Base-by-base conservation (phyloP, 1,140 invertebrate species). In the Heliconius hermathena region DNA sequence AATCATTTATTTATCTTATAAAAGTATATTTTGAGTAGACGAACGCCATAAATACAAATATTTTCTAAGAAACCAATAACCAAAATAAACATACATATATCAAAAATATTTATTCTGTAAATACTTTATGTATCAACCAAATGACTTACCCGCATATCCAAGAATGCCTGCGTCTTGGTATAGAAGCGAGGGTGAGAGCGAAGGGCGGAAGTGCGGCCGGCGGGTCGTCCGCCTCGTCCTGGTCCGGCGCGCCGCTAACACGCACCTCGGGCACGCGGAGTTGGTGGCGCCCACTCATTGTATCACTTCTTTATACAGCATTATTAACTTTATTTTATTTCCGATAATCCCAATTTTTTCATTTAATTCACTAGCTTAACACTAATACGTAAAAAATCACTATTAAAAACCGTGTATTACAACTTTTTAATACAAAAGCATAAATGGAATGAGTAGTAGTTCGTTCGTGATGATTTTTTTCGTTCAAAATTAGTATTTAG, bases 81-180 rank as follows among this genome's bases (percentile, higher is more conserved):
- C 41, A 46, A 46, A 46, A 46, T 46, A 46, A 46, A 46, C 4
- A 46, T 46, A 46, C 13, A 46, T 46, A 46, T 33, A 33, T 33
- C 0, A 2, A n/a, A 57, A 22, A 22, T 57, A 57, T 22, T 57
- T 22, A 22, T 57, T 57, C 3, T 57, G n/a, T 57, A 2, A 57
- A 22, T 57, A 57, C 3, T 3, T 9, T 11, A n/a, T 57, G 1
- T 57, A 57, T 57, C 20, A 46, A 57, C 4, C 11, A 57, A 66
- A 29, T 66, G 60, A 88, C 91, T 91, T 83, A 94, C 93, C 93
- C 87, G 80, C 93, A 94, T 84, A 94, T 94, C 93, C 93, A 94
- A 18, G 92, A 94, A 60, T 94, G 93, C 66, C 93, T 82, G 9
- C 93, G 85, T 71, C 93, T 85, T 29, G 93, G 93, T 86, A 94